Percentiles rank a stretch among this genome's conserved stretches.
Conservation (phyloP, 2,113 vertebrate species). For the Oenanthe oenanthe region DNA sequence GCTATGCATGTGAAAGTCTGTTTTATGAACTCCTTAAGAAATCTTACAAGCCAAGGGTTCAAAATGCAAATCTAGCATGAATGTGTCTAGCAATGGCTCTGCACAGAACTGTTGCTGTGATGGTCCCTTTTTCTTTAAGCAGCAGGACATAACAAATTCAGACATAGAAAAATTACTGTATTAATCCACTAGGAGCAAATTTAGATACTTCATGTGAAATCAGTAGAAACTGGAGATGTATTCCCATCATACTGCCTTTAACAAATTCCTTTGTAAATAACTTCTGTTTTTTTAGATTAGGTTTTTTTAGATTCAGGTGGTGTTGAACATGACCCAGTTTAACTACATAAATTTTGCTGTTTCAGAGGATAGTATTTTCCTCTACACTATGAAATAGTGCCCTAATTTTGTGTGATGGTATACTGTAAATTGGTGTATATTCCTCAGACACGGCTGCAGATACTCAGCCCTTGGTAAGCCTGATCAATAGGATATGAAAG, state of each 20-base stretch:
- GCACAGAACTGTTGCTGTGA: neutral
- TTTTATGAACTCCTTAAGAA: neutral
- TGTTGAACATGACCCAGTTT: neutral
- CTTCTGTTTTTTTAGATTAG: neutral
- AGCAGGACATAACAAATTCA: neutral
- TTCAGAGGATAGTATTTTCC: neutral
- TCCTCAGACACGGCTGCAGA: neutral
- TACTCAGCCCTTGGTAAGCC: neutral
- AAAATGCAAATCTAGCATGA: neutral
- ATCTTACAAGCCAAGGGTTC: neutral
- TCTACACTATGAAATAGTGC: neutral
- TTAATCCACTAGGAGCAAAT: neutral
- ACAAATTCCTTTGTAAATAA: neutral
- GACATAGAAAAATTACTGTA: neutral
- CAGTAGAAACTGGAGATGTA: neutral
- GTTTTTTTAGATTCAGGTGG: neutral
- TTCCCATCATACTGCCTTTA: neutral
- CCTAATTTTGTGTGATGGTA: neutral
- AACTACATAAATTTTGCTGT: neutral
- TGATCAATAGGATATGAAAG: neutral
- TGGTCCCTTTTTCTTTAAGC: neutral
- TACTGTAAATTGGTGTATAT: neutral
- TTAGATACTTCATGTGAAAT: neutral
- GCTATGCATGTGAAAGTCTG: neutral
- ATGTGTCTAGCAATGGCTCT: accelerated